These are phyloP conservation scores for Oryzias melastigma DNA, from an alignment of 2,113 vertebrate genomes.

Conservation along the genomic window DNA sequence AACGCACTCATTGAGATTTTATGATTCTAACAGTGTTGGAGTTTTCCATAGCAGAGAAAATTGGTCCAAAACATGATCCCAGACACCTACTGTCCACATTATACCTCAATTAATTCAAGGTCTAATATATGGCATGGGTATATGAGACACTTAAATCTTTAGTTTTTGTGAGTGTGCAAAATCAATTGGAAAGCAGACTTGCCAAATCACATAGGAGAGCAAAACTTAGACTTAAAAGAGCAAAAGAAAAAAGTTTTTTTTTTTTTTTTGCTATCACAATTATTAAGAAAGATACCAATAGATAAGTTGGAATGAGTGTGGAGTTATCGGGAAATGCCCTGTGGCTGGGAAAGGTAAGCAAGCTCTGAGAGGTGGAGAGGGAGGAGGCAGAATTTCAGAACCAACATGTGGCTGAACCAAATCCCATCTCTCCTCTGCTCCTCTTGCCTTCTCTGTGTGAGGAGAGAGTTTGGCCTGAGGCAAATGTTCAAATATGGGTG, in stretches of 20 bases:
- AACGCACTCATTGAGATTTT: conserved; percentile 46
- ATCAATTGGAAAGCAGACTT: conserved; percentile 12
- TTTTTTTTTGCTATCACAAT: conserved; percentile 26
- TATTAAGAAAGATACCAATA: conserved; percentile 43
- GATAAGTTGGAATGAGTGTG: conserved; percentile 54
- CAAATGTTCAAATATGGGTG: conserved; percentile 96
- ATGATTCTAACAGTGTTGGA: conserved; percentile 54
- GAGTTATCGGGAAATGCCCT: conserved; percentile 67
- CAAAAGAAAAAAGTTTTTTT: conserved; percentile 31
- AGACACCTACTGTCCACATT: conserved; percentile 53
- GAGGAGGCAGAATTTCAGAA: conserved; percentile 58
- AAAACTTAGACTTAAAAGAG: conserved; percentile 17
- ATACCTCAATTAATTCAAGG: conserved; percentile 49
- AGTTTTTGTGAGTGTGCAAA: conserved; percentile 13
- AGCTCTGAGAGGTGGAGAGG: conserved; percentile 49
- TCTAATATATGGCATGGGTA: conserved; percentile 8
- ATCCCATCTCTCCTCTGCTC: conserved; percentile 73
- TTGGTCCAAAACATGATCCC: conserved; percentile 67
- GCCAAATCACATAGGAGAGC: conserved; percentile 13
- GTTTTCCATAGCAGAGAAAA: conserved; percentile 64
- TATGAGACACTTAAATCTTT: neutral
- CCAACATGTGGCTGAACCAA: conserved; percentile 68
- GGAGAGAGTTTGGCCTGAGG: conserved; percentile 91
- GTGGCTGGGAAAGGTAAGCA: conserved; percentile 59
- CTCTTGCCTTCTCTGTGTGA: conserved; percentile 80